Conservation (phyloP, 2,113 vertebrate species). For the Chunga burmeisteri region DNA sequence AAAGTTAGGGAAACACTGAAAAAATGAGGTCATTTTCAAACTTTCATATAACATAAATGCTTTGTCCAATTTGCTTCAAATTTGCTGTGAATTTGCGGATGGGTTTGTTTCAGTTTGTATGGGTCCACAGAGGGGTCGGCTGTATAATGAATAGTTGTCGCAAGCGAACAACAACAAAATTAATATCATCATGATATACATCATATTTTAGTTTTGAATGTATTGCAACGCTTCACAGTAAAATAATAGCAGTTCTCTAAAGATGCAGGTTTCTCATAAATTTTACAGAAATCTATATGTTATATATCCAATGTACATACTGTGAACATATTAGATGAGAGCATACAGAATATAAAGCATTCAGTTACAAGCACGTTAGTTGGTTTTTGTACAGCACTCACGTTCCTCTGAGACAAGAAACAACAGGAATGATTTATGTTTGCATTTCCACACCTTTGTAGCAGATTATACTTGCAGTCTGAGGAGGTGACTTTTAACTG, state of each 20-base stretch:
- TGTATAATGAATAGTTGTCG: not conserved
- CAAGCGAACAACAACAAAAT: not conserved
- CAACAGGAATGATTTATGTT: constrained; percentile 27
- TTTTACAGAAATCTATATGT: not conserved
- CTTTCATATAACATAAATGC: not conserved
- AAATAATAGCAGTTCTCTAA: not conserved
- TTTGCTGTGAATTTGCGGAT: not conserved
- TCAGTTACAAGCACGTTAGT: not conserved
- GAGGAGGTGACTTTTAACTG: not conserved
- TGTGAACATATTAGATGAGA: not conserved
- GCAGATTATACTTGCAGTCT: not conserved
- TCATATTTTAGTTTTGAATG: not conserved
- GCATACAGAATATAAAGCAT: not conserved
- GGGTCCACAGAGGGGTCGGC: not conserved
- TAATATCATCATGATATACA: not conserved
- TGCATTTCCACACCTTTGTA: not conserved
- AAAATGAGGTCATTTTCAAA: not conserved
- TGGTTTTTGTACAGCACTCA: not conserved
- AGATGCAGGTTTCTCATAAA: not conserved
- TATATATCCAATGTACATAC: not conserved
- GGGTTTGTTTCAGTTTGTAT: not conserved
- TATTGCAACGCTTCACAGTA: not conserved
- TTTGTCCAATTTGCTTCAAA: not conserved
- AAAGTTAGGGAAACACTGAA: not conserved
- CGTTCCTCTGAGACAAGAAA: constrained; percentile 1